Evolutionary conservation across 2,113 vertebrate species (phyloP).

Genomic region (Morone saxatilis): DNA sequence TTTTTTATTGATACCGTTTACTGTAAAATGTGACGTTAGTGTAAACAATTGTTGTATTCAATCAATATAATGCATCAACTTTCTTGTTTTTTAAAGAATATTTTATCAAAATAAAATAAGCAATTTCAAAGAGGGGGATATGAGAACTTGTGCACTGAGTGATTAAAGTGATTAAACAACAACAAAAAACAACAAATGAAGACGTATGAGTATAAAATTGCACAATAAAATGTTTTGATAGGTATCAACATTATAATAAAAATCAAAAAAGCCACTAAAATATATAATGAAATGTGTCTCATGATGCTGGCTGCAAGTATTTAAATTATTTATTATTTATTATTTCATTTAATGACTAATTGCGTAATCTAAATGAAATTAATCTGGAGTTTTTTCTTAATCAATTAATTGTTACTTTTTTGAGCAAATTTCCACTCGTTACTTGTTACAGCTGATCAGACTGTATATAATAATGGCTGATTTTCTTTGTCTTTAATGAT

Average conservation of each 20-base stretch:
- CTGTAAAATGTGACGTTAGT: conserved; percentile 32
- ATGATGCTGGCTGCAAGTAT: not conserved
- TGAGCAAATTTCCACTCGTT: not conserved
- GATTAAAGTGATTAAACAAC: not conserved
- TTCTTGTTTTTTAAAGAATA: conserved; percentile 61
- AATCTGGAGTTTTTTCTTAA: fast-evolving
- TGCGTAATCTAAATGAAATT: not conserved
- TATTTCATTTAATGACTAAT: not conserved
- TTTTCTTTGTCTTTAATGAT: not conserved
- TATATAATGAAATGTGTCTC: not conserved
- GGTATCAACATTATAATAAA: not conserved
- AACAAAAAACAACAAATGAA: not conserved
- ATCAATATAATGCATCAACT: conserved; percentile 3
- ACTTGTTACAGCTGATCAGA: not conserved
- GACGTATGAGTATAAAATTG: not conserved
- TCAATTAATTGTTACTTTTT: not conserved
- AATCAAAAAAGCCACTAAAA: not conserved
- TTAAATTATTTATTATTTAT: too few relatives aligned
- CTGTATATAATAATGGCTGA: not conserved
- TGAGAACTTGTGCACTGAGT: not conserved
- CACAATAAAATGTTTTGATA: not conserved
- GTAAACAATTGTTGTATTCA: conserved; percentile 32
- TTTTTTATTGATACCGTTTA: conserved; percentile 43
- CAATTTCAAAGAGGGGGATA: conserved; percentile 17
- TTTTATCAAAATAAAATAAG: conserved; percentile 60